Percentiles rank a stretch among this genome's conserved stretches.
These are phyloP conservation scores for Cotesia typhae DNA, from an alignment of 1,140 invertebrate species.

Conservation along the genomic window DNA sequence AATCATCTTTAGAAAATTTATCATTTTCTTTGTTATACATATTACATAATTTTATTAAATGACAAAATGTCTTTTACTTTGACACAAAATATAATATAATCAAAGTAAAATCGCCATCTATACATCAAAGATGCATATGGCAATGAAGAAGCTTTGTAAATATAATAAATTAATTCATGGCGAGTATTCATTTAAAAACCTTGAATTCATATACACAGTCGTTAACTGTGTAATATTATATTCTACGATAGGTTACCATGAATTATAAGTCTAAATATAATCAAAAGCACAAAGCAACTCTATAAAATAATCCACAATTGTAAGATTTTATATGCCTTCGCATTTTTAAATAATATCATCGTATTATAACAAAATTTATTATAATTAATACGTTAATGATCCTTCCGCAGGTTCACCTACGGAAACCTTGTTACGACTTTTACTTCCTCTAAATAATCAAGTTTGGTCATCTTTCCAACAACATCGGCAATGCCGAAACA, in stretches of 20 bases:
- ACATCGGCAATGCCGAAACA: too few species aligned
- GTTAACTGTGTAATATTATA: background rate
- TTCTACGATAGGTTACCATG: background rate
- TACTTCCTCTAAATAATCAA: too few species aligned
- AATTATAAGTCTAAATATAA: background rate
- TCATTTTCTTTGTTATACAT: background rate
- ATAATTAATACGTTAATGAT: too few species aligned
- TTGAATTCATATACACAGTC: too few species aligned
- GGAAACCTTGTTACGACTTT: too few species aligned
- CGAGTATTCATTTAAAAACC: slow-evolving; percentile 17
- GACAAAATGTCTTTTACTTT: background rate
- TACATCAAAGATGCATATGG: too few species aligned
- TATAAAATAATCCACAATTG: background rate
- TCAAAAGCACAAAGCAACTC: too few species aligned
- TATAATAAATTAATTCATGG: background rate
- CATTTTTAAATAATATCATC: background rate
- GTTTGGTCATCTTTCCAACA: too few species aligned
- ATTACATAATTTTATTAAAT: background rate
- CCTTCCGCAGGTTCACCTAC: too few species aligned
- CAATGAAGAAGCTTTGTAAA: too few species aligned
- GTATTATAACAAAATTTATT: background rate
- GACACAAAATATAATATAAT: background rate
- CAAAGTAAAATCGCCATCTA: too few species aligned
- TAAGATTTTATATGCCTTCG: too few species aligned
- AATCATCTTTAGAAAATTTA: slow-evolving; percentile 41